Conservation (phyloP, 2,113 vertebrate species). For the Ceyx margarethae region DNA sequence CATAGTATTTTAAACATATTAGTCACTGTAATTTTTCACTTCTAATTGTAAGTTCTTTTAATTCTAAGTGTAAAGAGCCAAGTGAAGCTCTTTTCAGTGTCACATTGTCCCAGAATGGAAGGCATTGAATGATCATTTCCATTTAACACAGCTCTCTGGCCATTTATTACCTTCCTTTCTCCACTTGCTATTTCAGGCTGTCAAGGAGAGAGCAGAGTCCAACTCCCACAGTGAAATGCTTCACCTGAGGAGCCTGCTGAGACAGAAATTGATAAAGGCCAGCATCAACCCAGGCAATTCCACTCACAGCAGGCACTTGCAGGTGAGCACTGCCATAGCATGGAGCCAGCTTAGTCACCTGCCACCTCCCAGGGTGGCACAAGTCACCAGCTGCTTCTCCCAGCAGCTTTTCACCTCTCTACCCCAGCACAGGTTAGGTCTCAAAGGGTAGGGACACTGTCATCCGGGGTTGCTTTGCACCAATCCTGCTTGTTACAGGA, state of each 20-base stretch:
- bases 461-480: not conserved
- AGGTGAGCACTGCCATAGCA: conserved; percentile 4
- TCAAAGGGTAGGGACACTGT: not conserved
- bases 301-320: conserved; percentile 22
- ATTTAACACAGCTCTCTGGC: not conserved
- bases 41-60: not conserved
- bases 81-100: not conserved
- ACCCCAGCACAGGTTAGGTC: not conserved
- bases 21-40: not conserved
- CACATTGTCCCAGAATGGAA: not conserved
- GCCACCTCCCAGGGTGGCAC: not conserved
- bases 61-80: not conserved
- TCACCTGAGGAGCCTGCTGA: conserved; percentile 16
- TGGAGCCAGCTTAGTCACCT: not conserved
- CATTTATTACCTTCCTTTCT: not conserved
- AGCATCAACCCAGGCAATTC: conserved; percentile 35
- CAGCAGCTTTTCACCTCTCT: not conserved
- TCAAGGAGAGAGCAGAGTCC: not conserved
- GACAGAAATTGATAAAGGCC: conserved; percentile 20
- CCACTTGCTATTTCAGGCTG: not conserved
- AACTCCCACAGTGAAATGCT: not conserved
- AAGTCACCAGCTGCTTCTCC: not conserved
- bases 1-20: not conserved
- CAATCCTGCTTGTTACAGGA: rapidly evolving
- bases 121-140: not conserved